Evolutionary conservation across 2,113 vertebrate genomes (phyloP).

Genomic region (Corydoras sp.): DNA sequence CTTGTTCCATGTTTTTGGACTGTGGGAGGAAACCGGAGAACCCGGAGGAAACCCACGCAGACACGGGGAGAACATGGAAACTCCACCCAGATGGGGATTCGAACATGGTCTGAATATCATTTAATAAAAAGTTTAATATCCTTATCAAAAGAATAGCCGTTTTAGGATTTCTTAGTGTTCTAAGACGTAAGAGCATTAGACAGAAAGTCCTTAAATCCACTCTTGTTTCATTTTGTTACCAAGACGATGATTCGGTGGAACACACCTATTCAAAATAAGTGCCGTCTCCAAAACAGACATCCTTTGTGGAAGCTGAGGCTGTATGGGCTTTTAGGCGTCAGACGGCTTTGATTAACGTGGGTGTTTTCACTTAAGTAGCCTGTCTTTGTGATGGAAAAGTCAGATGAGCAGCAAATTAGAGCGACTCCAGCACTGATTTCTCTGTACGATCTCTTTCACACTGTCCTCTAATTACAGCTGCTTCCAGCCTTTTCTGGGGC

Average conservation of each 20-base stretch:
- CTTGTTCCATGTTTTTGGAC: too few relatives aligned
- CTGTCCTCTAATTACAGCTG: conserved; percentile 38
- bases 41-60: too few relatives aligned
- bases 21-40: too few relatives aligned
- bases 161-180: too few relatives aligned
- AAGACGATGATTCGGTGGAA: neutral
- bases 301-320: neutral
- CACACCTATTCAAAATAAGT: conserved; percentile 10
- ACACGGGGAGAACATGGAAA: too few relatives aligned
- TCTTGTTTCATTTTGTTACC: neutral
- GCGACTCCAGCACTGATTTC: conserved; percentile 5
- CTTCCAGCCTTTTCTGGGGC: conserved; percentile 7
- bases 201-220: too few relatives aligned
- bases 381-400: conserved; percentile 13
- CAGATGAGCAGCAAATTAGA: conserved; percentile 40
- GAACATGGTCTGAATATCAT: too few relatives aligned
- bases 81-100: too few relatives aligned
- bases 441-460: conserved; percentile 8
- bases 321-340: neutral
- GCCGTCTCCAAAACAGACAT: conserved; percentile 6
- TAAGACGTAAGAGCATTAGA: neutral
- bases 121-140: too few relatives aligned
- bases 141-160: too few relatives aligned
- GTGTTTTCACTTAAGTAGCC: conserved; percentile 10
- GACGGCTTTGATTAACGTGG: conserved; percentile 18